These are phyloP conservation scores for Nycticorax nycticorax DNA, from an alignment of 2,113 vertebrate genomes.

Conservation along the genomic window DNA sequence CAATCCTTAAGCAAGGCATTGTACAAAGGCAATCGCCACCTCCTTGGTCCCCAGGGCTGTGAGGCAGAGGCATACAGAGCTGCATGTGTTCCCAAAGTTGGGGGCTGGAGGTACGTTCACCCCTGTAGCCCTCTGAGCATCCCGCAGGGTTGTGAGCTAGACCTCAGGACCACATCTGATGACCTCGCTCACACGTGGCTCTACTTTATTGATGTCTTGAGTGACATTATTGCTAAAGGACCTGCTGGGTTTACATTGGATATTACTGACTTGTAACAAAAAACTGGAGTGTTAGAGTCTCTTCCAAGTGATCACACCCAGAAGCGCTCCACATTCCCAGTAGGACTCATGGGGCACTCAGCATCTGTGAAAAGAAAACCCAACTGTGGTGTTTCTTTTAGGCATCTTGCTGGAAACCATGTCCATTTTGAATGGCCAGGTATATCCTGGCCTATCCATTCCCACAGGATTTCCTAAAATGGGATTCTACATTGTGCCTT, in stretches of 20 bases:
- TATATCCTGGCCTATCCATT: neutral
- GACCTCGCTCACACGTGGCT: neutral
- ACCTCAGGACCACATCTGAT: neutral
- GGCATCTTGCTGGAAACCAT: neutral
- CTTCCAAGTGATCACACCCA: neutral
- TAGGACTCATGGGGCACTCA: neutral
- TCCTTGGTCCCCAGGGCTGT: neutral
- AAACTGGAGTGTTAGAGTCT: too few relatives aligned
- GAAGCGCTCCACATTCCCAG: neutral
- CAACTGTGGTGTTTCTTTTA: neutral
- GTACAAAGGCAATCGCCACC: rapidly evolving
- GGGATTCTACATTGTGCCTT: neutral
- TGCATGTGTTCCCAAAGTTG: neutral
- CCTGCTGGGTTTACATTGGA: neutral
- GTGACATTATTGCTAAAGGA: neutral
- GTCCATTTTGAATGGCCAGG: neutral
- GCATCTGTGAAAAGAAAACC: neutral
- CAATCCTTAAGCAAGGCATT: neutral
- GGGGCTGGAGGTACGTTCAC: neutral
- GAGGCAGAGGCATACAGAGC: neutral
- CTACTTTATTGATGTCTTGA: neutral
- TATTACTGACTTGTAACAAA: neutral
- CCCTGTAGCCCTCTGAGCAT: rapidly evolving
- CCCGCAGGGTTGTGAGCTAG: neutral
- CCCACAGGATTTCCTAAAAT: neutral